Evolutionary conservation across 92 coral and sea anemone genomes (phyloP).

Genomic region (Plumapathes pennacea): DNA sequence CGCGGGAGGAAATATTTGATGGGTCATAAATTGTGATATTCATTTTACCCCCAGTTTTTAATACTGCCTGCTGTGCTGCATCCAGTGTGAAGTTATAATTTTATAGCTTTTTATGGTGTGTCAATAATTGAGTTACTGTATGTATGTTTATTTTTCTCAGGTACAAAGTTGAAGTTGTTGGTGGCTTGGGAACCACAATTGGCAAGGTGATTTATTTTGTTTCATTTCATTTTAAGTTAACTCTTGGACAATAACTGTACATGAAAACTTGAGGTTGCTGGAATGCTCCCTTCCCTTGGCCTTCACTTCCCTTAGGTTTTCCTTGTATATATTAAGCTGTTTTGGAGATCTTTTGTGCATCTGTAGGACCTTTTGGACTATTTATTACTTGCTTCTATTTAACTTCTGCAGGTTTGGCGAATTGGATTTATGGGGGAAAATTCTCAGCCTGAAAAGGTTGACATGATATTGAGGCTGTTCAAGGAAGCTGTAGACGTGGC

Average conservation of each 20-base stretch:
- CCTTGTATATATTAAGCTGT: too few species aligned
- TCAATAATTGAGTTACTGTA: too few species aligned
- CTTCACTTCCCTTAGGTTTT: too few species aligned
- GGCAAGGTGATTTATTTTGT: slow-evolving; percentile 60
- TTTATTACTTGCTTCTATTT: not conserved
- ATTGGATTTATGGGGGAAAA: slow-evolving; percentile 94
- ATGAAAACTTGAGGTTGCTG: not conserved
- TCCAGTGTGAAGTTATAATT: too few species aligned
- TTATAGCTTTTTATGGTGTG: too few species aligned
- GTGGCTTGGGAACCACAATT: slow-evolving; percentile 94
- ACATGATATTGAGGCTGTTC: slow-evolving; percentile 78
- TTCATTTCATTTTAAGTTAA: not conserved
- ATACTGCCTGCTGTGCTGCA: too few species aligned
- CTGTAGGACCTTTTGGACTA: not conserved
- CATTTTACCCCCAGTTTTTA: too few species aligned
- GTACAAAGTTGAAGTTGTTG: slow-evolving; percentile 89
- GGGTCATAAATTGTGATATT: too few species aligned
- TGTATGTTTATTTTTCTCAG: slow-evolving; percentile 15
- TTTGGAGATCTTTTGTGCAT: too few species aligned
- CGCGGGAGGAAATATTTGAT: too few species aligned
- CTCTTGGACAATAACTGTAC: not conserved
- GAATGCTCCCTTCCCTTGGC: too few species aligned
- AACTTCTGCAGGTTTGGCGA: slow-evolving; percentile 72
- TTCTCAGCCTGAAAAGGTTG: slow-evolving; percentile 81
- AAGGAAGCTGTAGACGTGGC: slow-evolving; percentile 69